A percentile compares a stretch with the other conserved stretches of the same genome.
phyloP scores from a whole-genome alignment of 2,888 invertebrate species.

The Thyatira batis region DNA sequence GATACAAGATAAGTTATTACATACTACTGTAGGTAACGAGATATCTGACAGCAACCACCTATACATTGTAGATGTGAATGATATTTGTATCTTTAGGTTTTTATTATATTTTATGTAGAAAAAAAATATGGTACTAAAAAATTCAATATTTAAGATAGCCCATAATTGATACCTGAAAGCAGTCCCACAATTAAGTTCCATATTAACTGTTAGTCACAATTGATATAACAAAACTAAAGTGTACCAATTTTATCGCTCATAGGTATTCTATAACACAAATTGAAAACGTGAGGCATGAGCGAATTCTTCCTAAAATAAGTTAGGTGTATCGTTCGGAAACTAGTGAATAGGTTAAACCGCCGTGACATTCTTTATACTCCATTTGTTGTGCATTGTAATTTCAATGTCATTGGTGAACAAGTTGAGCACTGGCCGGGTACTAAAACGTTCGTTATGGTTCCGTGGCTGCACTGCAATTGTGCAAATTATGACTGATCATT shows the following conservation, averaged over 20 bases:
- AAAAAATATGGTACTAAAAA: no score
- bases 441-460: neutral
- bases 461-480: neutral
- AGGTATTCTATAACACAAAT: neutral
- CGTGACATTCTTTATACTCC: neutral
- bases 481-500: neutral
- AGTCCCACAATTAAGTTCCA: no score
- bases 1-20: neutral
- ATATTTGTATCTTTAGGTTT: no score
- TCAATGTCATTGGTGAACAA: conserved; percentile 1
- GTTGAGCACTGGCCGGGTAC: neutral
- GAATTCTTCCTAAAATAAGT: neutral
- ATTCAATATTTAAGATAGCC: no score
- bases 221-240: neutral
- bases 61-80: no score
- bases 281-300: neutral
- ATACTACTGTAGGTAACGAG: neutral
- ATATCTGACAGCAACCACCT: no score
- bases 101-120: no score
- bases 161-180: no score
- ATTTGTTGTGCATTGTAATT: conserved; percentile 1
- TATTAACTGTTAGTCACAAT: no score
- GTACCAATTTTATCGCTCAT: conserved; percentile 1
- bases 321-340: neutral
- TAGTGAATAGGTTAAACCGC: neutral